Evolutionary conservation across 2,888 invertebrate species (phyloP), one percentile per base, ranked within the genome.

Genomic region (Ferdinandea cuprea): DNA sequence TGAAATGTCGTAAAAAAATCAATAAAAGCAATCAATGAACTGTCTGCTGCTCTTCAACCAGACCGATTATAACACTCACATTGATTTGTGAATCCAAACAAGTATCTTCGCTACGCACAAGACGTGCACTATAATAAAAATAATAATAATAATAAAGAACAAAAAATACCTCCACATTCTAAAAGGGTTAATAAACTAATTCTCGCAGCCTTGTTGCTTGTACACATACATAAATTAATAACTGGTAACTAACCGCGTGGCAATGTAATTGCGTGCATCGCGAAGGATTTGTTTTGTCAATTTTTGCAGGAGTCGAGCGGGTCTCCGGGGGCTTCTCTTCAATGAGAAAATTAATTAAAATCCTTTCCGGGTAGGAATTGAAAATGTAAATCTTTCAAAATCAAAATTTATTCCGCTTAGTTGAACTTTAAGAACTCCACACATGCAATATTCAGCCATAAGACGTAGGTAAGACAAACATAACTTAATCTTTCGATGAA

Each of bases 211-310:
- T 80, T 58, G 76, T 76, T 69, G 74, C 68, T 68, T 54, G 65
- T 65, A 52, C 46, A 81, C 77, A 81, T 65, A 52, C 46, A 81
- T 81, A 81, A 77, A 81, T 81, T 77, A 81, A 72, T 77, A 77
- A 54, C 59, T 66, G 71, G 77, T 65, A 56, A 72, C 77, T 59
- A 77, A 66, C 58, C 58, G 35, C 17, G 21, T 19, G 6, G 2
- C 56, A 19, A 54, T 48, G 48, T 81, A 81, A 77, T 81, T 77
- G 81, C 81, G 81, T 81, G 81, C 77, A 81, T 81, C 61, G 77
- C 66, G 66, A 81, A 42, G 81, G 81, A 81, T 66, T 77, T 81
- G 77, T 81, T 81, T 81, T 71, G 66, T 81, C 77, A 81, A 81
- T 81, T 81, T 59, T 59, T 21, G 13, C 42, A 9, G 42, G 17